phyloP scores from a whole-genome alignment of 2,888 invertebrate genomes.

The Dasysyrphus tricinctus region DNA sequence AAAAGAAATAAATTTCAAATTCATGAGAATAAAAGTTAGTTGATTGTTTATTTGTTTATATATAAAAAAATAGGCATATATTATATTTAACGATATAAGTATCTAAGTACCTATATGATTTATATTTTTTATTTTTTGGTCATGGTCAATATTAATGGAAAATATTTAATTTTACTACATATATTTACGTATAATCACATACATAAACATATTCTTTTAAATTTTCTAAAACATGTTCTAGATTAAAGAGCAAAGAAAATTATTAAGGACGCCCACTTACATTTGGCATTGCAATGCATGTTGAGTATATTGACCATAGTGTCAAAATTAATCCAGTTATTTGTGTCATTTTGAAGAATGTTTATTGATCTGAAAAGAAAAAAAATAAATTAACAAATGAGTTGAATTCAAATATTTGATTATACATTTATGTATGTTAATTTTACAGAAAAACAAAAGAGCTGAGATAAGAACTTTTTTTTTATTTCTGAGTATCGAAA shows the following conservation, averaged over 20 bases:
- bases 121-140: conserved; percentile 58
- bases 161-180: conserved; percentile 18
- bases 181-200: background rate
- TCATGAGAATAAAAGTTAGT: conserved; percentile 5
- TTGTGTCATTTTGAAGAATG: conserved; percentile 81
- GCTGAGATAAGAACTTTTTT: conserved; percentile 40
- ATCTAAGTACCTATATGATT: conserved; percentile 7
- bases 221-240: conserved; percentile 51
- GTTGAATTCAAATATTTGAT: background rate
- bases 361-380: conserved; percentile 77
- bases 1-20: conserved; percentile 48
- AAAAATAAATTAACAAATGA: conserved; percentile 14
- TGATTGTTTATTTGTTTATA: background rate
- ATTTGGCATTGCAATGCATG: conserved; percentile 83
- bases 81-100: background rate
- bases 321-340: conserved; percentile 80
- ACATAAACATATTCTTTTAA: background rate
- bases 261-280: conserved; percentile 79
- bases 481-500: too few relatives aligned
- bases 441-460: conserved; percentile 33
- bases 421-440: too few relatives aligned
- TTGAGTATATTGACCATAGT: conserved; percentile 81
- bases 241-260: conserved; percentile 32
- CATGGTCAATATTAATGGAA: conserved; percentile 63
- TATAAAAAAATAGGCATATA: background rate